phyloP scores from a whole-genome alignment of 1,140 invertebrate genomes.

The Trachymyrmex cornetzi region DNA sequence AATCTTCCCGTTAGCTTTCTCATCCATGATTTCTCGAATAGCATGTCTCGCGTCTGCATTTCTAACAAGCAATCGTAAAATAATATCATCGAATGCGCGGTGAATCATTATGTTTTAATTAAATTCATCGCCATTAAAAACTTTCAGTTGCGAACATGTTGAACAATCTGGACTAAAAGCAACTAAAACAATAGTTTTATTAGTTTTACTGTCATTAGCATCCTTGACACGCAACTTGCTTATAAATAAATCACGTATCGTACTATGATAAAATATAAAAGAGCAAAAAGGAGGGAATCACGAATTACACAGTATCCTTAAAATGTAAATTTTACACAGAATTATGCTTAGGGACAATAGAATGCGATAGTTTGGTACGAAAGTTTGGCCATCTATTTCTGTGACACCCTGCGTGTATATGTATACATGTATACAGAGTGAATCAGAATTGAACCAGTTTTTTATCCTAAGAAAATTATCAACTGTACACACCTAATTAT shows the following conservation, averaged over 20 bases:
- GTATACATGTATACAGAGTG: too few relatives aligned
- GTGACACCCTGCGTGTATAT: too few relatives aligned
- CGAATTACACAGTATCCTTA: background rate
- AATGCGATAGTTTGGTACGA: too few relatives aligned
- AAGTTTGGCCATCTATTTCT: too few relatives aligned
- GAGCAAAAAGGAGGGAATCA: background rate
- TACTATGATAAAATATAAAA: background rate
- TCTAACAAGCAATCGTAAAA: constrained; percentile 37
- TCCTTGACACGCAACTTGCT: background rate
- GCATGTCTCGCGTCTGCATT: constrained; percentile 45
- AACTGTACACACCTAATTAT: too few relatives aligned
- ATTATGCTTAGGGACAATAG: background rate
- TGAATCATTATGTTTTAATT: constrained; percentile 6
- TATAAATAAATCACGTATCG: background rate
- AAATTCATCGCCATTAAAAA: background rate
- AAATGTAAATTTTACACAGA: constrained; percentile 10
- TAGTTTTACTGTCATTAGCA: constrained; percentile 1
- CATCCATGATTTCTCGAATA: constrained; percentile 55
- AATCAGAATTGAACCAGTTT: too few relatives aligned
- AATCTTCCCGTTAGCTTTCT: constrained; percentile 60
- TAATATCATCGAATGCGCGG: background rate
- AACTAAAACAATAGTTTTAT: background rate
- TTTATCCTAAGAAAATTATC: too few relatives aligned
- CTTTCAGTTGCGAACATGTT: background rate
- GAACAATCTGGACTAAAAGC: background rate